Evolutionary conservation across 2,888 invertebrate genomes (phyloP), one percentile per base, ranked within the genome.

Genomic region (Siphonodentalium dalli): DNA sequence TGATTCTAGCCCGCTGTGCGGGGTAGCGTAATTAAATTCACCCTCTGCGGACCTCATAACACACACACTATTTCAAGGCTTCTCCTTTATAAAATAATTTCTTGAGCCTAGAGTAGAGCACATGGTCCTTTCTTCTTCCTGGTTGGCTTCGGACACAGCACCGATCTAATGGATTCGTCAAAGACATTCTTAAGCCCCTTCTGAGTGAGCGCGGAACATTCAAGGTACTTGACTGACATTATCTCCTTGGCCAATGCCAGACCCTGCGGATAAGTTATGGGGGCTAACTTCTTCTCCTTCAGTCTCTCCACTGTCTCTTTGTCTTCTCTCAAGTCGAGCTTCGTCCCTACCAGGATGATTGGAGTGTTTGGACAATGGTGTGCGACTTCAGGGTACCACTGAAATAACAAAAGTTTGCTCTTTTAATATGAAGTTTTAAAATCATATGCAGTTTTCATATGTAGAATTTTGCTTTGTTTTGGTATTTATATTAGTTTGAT

Each of bases 301-400:
- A 98, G 87, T 83, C 94, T 94, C 79, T 98, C 97, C 72, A 97
- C 91, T 57, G 96, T 97, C 77, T 90, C 91, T 84, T 94, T 92
- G 85, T 98, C 83, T 82, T 98, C 97, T 79, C 98, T 89, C 65
- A 99, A 86, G 85, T 99, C 98, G 59, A 97, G 87, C 84, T 99
- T 98, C 54, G 98, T 98, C 64, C 99, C 99, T 47, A 99, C 82
- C 66, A 99, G 86, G 78, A 99, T 98, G 74, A 99, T 98, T 50
- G 99, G 99, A 63, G 98, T 99, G 71, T 91, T 90, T 11, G 98
- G 98, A 85, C 98, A 98, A 84, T 99, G 99, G 85, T 99, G 99
- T 83, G 94, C 89, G 48, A 99, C 97, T 84, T 99, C 99, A 3
- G 99, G 98, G 84, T 92, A 97, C 99, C 98, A 99, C 90, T 91